A percentile compares a stretch with the other conserved stretches of the same genome.
Evolutionary conservation across 2,113 vertebrate genomes (phyloP).

Genomic region (Rhabdomys dilectus): DNA sequence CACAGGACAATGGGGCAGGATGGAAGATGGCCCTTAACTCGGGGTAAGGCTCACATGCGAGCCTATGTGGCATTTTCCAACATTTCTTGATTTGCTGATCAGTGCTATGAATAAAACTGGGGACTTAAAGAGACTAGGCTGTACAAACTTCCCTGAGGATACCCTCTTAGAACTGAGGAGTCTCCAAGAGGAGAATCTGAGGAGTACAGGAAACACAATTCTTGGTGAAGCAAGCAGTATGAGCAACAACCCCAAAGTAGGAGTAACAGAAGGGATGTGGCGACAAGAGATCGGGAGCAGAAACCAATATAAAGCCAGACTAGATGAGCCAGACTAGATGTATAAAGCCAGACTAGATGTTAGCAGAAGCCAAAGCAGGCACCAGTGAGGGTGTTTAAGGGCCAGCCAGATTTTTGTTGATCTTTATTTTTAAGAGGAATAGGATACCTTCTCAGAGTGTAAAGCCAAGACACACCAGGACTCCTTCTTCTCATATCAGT

Average conservation of each 20-base stretch:
- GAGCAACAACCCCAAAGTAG: conserved; percentile 25
- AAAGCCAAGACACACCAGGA: conserved; percentile 46
- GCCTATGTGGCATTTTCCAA: background rate
- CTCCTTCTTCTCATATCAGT: background rate
- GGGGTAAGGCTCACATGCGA: background rate
- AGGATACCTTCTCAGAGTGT: background rate
- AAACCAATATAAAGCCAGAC: background rate
- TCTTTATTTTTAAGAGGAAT: conserved; percentile 64
- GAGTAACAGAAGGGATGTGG: conserved; percentile 24
- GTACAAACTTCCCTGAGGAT: background rate
- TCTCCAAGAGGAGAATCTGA: background rate
- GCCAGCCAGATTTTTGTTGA: background rate
- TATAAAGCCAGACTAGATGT: background rate
- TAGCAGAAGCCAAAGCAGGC: background rate
- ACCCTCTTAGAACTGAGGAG: conserved; percentile 37
- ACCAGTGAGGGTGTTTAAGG: background rate
- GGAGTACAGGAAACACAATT: conserved; percentile 17
- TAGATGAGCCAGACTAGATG: background rate
- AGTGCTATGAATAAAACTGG: background rate
- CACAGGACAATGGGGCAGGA: background rate
- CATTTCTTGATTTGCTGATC: background rate
- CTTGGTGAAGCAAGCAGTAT: conserved; percentile 15
- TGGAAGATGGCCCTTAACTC: background rate
- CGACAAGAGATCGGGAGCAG: conserved; percentile 45
- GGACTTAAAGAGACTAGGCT: background rate